Evolutionary conservation across 2,888 invertebrate species (phyloP).

Genomic region (Plagodis pulveraria): DNA sequence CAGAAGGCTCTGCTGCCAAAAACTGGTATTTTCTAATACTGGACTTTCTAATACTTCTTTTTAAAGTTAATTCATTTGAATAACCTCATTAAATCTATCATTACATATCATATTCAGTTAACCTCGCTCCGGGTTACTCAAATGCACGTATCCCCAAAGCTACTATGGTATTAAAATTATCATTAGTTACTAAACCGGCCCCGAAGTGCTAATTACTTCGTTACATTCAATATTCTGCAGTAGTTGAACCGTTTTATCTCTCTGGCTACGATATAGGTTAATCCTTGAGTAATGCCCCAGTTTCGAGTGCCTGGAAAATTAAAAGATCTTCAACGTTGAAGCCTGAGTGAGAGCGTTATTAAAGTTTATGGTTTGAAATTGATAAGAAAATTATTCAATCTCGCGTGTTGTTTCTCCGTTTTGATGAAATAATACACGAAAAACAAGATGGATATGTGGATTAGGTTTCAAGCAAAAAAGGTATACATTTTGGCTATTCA

Average conservation of each 20-base stretch:
- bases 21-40: no score
- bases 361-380: neutral
- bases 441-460: no score
- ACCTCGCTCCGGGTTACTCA: neutral
- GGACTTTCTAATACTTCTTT: no score
- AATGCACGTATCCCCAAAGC: constrained; percentile 7
- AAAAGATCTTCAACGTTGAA: neutral
- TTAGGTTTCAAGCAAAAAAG: no score
- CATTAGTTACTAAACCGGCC: constrained; percentile 11
- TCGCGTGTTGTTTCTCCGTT: no score
- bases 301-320: neutral
- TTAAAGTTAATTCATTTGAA: no score
- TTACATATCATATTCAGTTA: neutral
- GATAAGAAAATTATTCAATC: no score
- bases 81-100: no score
- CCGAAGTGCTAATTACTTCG: constrained; percentile 10
- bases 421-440: no score
- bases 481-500: no score
- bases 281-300: constrained; percentile 7
- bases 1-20: no score
- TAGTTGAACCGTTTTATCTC: constrained; percentile 14
- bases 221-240: constrained; percentile 20
- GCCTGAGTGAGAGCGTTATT: no score
- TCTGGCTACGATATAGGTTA: constrained; percentile 11
- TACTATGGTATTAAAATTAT: constrained; percentile 16